Percentiles rank a stretch among this genome's conserved stretches.
Conservation (phyloP, 2,113 vertebrate species). For the Sylvietta virens region DNA sequence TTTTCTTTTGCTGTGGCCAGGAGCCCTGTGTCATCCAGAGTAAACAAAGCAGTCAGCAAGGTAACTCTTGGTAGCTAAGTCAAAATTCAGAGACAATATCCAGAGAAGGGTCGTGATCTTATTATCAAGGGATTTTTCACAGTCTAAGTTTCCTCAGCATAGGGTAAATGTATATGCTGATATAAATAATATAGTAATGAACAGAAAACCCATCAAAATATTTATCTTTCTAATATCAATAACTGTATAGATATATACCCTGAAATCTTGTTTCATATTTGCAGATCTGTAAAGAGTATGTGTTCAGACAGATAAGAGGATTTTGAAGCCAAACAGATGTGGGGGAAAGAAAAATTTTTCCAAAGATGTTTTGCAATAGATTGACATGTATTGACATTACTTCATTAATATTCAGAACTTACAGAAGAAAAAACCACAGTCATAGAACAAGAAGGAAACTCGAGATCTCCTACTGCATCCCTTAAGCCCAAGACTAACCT, state of each 20-base stretch:
- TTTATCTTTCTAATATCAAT: background rate
- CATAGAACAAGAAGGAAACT: background rate
- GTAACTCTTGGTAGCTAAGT: background rate
- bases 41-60: background rate
- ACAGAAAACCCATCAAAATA: background rate
- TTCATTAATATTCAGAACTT: background rate
- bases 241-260: background rate
- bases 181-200: background rate
- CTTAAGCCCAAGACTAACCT: background rate
- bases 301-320: background rate
- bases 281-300: background rate
- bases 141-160: background rate
- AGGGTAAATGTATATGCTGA: background rate
- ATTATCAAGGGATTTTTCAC: background rate
- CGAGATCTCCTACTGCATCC: background rate
- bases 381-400: background rate
- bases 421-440: background rate
- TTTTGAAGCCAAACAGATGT: background rate
- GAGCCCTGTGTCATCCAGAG: background rate
- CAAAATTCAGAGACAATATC: background rate
- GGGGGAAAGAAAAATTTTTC: background rate
- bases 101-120: background rate
- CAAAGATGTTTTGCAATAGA: background rate
- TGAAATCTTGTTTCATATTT: background rate
- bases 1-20: background rate